Base-by-base conservation (phyloP, 2,113 vertebrate species). In the Melospiza georgiana region DNA sequence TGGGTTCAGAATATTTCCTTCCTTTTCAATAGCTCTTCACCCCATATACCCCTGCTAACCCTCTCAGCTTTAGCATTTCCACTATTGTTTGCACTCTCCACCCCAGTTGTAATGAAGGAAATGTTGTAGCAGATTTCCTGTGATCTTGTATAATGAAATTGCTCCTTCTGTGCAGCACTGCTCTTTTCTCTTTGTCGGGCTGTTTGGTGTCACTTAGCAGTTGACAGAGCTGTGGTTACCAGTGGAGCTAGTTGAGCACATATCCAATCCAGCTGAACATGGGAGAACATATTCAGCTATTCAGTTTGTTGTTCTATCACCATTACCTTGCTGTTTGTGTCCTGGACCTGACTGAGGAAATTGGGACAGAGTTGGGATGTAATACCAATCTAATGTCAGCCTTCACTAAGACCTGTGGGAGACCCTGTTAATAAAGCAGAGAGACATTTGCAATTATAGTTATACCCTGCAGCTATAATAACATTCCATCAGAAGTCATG, bases 241-340 rank as follows among this genome's bases (percentile, higher is more conserved):
- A n/a, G 11, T 33, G 46, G 31, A 74, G 21, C 35, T 27, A 19
- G 35, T 27, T 28, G 28, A 55, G 22, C 30, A 3, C 0, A 0
- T 37, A 55, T 18, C 31, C 48, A 19, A 6, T 69, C 12, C 22
- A 72, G 6, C 25, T 28, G 69, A 79, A 69, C 13, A 10, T 2
- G 7, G 21, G 35, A 66, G 63, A 46, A 9, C 33, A 17, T 74
- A 78, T 57, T 61, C 67, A 75, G 28, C 27, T 84, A 3, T 44
- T 63, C 22, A 24, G 5, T 73, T 67, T 68, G 16, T 37, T 73
- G 30, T 44, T 84, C 63, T 66, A 3, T 65, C 48, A 21, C 35
- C 23, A 13, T 57, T 78, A 69, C 46, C 41, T 92, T 89, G 22
- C 31, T 66, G 14, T 46, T 86, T 52, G 16, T 82, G 62, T 41